A percentile compares a stretch with the other conserved stretches of the same genome.
These are phyloP conservation scores for Acanthoscelides obtectus DNA, from an alignment of 2,888 invertebrate genomes.

Conservation along the genomic window DNA sequence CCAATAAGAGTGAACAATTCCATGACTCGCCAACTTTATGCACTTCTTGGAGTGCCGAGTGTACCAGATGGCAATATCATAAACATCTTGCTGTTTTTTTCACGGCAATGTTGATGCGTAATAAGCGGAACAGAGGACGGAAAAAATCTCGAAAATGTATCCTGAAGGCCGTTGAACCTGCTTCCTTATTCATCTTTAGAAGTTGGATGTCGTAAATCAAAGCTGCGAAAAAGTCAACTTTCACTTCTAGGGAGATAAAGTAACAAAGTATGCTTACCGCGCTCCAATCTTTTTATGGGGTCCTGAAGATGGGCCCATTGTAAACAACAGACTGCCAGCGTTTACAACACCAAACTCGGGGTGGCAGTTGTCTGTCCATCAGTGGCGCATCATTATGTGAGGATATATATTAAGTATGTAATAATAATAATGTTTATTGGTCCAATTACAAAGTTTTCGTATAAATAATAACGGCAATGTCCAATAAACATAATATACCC, in stretches of 20 bases:
- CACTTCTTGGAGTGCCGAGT: background rate
- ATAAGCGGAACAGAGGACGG: background rate
- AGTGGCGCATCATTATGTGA: background rate
- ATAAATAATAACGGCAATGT: too few species aligned
- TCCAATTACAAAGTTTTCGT: too few species aligned
- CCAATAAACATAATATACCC: too few species aligned
- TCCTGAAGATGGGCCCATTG: slow-evolving; percentile 1
- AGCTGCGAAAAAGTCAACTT: slow-evolving; percentile 44
- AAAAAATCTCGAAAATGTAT: background rate
- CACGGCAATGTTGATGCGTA: background rate
- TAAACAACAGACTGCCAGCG: slow-evolving; percentile 1
- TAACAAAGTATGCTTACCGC: background rate
- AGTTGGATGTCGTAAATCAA: slow-evolving; percentile 39
- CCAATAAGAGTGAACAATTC: too few species aligned
- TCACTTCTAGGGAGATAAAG: slow-evolving; percentile 32
- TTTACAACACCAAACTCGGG: background rate
- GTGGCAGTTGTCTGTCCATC: background rate
- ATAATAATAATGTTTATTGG: too few species aligned
- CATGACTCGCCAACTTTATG: too few species aligned
- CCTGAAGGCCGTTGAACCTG: background rate
- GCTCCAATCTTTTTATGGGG: background rate
- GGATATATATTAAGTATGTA: too few species aligned
- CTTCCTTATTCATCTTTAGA: background rate
- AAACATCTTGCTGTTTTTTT: background rate
- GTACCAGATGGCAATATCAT: background rate